phyloP scores from a whole-genome alignment of 2,888 invertebrate genomes.

The Gymnoscelis rufifasciata region DNA sequence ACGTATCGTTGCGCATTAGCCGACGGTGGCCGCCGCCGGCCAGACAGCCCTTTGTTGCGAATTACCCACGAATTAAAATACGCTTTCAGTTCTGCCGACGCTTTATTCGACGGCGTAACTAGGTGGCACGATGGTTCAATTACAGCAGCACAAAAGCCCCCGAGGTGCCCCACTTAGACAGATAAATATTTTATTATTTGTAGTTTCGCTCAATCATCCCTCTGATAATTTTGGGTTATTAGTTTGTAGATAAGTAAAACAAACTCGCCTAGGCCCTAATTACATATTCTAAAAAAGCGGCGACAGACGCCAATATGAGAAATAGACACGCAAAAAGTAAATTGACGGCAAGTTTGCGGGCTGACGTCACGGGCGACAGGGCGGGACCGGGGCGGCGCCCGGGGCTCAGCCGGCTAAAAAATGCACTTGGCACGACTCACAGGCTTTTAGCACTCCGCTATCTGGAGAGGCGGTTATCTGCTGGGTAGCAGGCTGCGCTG shows the following conservation, averaged over 20 bases:
- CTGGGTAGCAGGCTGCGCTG: slow-evolving; percentile 53
- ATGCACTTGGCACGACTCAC: slow-evolving; percentile 58
- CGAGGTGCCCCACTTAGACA: slow-evolving; percentile 9
- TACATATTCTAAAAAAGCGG: slow-evolving; percentile 69
- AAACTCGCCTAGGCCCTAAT: slow-evolving; percentile 66
- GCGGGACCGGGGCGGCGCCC: slow-evolving; percentile 72
- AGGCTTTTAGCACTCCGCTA: slow-evolving; percentile 70
- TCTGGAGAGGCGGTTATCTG: slow-evolving; percentile 60
- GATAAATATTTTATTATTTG: slow-evolving; percentile 27
- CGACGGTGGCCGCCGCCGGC: slow-evolving; percentile 44
- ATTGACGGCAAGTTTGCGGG: slow-evolving; percentile 55
- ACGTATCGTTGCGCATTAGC: slow-evolving; percentile 73
- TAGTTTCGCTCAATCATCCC: slow-evolving; percentile 35
- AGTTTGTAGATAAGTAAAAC: slow-evolving; percentile 55
- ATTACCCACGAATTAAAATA: slow-evolving; percentile 73
- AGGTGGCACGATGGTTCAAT: slow-evolving; percentile 64
- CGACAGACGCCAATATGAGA: slow-evolving; percentile 74
- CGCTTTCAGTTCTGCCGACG: slow-evolving; percentile 54
- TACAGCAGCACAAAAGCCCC: slow-evolving; percentile 37
- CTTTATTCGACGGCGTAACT: slow-evolving; percentile 64
- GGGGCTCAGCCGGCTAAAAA: slow-evolving; percentile 47
- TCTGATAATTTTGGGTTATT: slow-evolving; percentile 50
- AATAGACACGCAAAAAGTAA: slow-evolving; percentile 67
- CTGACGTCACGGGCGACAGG: slow-evolving; percentile 76
- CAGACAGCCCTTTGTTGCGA: slow-evolving; percentile 57